Evolutionary conservation across 2,797 vertebrate species (phyloP).

Genomic region (Anisognathus igniventris): DNA sequence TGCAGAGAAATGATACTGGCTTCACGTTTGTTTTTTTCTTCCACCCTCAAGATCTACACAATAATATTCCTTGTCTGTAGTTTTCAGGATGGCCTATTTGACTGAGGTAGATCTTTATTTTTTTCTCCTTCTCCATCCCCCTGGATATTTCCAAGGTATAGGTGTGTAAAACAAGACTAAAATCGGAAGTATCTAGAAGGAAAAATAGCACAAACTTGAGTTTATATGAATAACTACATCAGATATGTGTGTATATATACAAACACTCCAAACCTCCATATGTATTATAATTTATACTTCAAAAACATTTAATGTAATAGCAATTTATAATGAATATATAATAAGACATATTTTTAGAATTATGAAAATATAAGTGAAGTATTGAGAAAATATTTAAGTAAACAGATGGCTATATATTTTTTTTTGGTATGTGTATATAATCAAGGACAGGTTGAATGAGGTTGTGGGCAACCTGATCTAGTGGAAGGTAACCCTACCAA

Average conservation of each 20-base stretch:
- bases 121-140: accelerated
- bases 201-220: not conserved
- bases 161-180: not conserved
- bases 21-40: not conserved
- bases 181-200: not conserved
- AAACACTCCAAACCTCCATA: accelerated
- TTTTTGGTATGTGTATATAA: not conserved
- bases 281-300: accelerated
- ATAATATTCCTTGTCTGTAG: not conserved
- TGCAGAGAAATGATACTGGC: not conserved
- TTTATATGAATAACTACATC: not conserved
- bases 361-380: not conserved
- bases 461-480: not conserved
- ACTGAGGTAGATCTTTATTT: not conserved
- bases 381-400: not conserved
- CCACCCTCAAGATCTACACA: not conserved
- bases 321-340: too few species aligned
- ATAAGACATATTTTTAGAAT: not conserved
- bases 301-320: not conserved
- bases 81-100: not conserved
- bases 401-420: not conserved
- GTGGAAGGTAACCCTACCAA: not conserved
- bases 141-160: not conserved
- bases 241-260: accelerated
- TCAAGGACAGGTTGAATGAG: not conserved